Percentiles rank a stretch among this genome's conserved stretches.
Evolutionary conservation across 1,140 invertebrate genomes (phyloP).

Genomic region (Ruditapes philippinarum): DNA sequence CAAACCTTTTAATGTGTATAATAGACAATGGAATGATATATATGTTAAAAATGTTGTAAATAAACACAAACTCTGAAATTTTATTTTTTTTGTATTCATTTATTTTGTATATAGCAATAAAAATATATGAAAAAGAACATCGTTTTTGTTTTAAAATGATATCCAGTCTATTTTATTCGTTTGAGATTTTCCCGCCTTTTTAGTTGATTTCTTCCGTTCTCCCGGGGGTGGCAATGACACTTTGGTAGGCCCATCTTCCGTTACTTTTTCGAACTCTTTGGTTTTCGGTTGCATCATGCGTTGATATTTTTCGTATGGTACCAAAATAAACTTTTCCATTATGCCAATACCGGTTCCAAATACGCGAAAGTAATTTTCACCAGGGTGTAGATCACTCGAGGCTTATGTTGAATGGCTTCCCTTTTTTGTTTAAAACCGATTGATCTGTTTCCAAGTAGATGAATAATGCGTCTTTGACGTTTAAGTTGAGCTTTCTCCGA

Average conservation of each 20-base stretch:
- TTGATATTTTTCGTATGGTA: conserved; percentile 4
- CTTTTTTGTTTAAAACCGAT: too few species aligned
- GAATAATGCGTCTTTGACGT: background rate
- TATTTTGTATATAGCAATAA: too few species aligned
- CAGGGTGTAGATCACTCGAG: too few species aligned
- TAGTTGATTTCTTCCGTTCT: background rate
- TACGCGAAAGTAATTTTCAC: background rate
- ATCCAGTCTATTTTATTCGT: background rate
- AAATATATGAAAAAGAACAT: background rate
- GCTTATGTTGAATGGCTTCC: too few species aligned
- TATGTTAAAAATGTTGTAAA: background rate
- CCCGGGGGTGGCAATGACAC: too few species aligned
- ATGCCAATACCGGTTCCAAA: background rate
- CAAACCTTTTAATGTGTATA: background rate
- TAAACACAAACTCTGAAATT: background rate
- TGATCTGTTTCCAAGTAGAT: background rate
- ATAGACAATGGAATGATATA: background rate
- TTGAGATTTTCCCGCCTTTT: background rate
- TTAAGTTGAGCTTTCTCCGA: background rate
- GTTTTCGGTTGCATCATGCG: background rate
- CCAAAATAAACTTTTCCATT: background rate
- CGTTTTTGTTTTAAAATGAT: background rate
- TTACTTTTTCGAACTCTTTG: background rate
- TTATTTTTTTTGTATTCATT: background rate
- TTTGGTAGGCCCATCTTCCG: too few species aligned